These are phyloP conservation scores for Rhadina sibilatrix DNA, from an alignment of 2,113 vertebrate species.

Conservation along the genomic window DNA sequence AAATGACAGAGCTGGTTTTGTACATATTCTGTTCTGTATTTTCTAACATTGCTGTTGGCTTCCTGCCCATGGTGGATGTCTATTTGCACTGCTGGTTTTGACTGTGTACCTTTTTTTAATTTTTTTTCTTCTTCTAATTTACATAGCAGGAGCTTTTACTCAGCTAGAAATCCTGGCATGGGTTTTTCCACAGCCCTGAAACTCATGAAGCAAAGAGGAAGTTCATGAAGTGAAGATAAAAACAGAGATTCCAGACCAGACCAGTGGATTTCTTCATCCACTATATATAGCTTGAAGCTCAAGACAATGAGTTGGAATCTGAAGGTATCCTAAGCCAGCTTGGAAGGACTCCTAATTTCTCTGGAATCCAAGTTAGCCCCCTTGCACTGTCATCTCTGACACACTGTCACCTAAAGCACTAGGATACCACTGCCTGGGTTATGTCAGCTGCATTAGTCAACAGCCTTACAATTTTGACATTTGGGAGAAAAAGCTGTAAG, in stretches of 20 bases:
- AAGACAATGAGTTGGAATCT: not conserved
- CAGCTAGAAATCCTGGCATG: not conserved
- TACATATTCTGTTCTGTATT: not conserved
- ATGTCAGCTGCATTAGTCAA: conserved; percentile 26
- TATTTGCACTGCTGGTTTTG: not conserved
- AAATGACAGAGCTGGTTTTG: not conserved
- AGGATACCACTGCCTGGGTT: not conserved
- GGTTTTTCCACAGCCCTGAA: not conserved
- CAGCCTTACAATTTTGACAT: conserved; percentile 24
- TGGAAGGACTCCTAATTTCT: conserved; percentile 2
- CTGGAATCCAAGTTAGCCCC: not conserved
- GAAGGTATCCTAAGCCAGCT: not conserved
- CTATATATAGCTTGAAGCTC: not conserved
- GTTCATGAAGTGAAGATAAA: not conserved
- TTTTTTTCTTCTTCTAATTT: not conserved
- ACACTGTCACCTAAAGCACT: not conserved
- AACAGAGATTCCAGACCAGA: not conserved
- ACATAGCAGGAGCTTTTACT: not conserved
- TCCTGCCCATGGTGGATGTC: not conserved
- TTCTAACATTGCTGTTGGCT: not conserved
- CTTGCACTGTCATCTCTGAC: not conserved
- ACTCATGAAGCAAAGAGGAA: not conserved
- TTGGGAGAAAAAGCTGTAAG: conserved; percentile 25
- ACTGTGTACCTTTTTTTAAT: not conserved
- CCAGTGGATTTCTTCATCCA: not conserved